Evolutionary conservation across 2,113 vertebrate genomes (phyloP).

Genomic region (Piaya cayana): DNA sequence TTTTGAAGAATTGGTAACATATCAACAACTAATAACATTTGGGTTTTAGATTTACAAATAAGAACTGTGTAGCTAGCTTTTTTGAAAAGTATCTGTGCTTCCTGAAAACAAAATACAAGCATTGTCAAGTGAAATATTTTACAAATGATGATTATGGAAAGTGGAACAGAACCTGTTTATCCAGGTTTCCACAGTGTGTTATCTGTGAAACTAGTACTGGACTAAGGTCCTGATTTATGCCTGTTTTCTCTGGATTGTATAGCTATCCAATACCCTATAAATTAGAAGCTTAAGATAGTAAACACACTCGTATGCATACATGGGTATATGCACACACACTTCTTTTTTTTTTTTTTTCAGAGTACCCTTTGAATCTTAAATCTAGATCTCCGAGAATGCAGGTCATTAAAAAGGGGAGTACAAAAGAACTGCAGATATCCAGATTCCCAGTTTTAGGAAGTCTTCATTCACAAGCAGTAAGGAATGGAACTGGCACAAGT

Average conservation of each 20-base stretch:
- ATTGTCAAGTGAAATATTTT: not conserved
- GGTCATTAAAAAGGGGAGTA: slow-evolving; percentile 80
- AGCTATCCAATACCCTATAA: not conserved
- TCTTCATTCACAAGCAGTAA: slow-evolving; percentile 67
- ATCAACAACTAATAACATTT: not conserved
- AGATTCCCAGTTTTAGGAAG: slow-evolving; percentile 72
- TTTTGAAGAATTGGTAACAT: not conserved
- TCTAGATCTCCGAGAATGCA: slow-evolving; percentile 81
- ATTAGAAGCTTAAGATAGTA: not conserved
- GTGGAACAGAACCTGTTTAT: not conserved
- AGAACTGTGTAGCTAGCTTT: not conserved
- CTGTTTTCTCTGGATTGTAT: not conserved
- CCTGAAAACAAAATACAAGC: not conserved
- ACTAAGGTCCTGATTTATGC: not conserved
- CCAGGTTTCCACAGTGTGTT: not conserved
- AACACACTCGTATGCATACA: fast-evolving
- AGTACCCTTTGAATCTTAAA: slow-evolving; percentile 81
- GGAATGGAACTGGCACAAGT: slow-evolving; percentile 72
- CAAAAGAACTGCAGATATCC: slow-evolving; percentile 78
- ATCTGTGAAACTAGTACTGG: not conserved
- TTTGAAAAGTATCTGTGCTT: not conserved
- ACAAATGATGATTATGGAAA: not conserved
- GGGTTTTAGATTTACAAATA: not conserved
- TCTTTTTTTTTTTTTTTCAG: slow-evolving; percentile 58
- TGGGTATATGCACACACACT: too few relatives aligned